Evolutionary conservation across 2,888 invertebrate species (phyloP).

Genomic region (Cartodere bifasciata): DNA sequence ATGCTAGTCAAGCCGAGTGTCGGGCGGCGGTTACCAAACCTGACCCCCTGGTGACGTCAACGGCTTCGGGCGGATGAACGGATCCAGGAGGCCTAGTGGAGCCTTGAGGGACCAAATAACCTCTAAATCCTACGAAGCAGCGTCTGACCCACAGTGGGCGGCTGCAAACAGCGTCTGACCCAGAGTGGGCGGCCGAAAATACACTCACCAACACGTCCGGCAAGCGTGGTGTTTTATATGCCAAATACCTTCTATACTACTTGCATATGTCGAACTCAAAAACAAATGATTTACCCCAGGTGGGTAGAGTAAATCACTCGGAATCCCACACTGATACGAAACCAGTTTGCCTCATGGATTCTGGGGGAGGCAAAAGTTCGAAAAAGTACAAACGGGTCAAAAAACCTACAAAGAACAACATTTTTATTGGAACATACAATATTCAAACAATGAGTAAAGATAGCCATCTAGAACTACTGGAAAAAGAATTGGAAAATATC

Average conservation of each 20-base stretch:
- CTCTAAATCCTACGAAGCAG: no score
- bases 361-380: slow-evolving; percentile 8
- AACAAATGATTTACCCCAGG: slow-evolving; percentile 1
- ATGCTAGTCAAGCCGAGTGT: no score
- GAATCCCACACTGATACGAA: neutral
- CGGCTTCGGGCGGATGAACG: no score
- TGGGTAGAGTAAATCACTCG: neutral
- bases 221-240: slow-evolving; percentile 1
- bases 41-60: no score
- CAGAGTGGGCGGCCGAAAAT: no score
- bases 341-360: slow-evolving; percentile 4
- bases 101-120: no score
- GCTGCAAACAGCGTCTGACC: no score
- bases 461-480: slow-evolving; percentile 1
- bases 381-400: no score
- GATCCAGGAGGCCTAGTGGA: no score
- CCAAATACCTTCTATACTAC: neutral
- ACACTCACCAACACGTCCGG: neutral
- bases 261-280: neutral
- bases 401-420: neutral
- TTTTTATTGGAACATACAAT: slow-evolving; percentile 9
- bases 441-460: slow-evolving; percentile 7
- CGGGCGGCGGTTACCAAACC: no score
- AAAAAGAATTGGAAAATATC: slow-evolving; percentile 5
- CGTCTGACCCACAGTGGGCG: neutral